phyloP scores from a whole-genome alignment of 2,797 vertebrate genomes.

The Sebastes umbrosus region DNA sequence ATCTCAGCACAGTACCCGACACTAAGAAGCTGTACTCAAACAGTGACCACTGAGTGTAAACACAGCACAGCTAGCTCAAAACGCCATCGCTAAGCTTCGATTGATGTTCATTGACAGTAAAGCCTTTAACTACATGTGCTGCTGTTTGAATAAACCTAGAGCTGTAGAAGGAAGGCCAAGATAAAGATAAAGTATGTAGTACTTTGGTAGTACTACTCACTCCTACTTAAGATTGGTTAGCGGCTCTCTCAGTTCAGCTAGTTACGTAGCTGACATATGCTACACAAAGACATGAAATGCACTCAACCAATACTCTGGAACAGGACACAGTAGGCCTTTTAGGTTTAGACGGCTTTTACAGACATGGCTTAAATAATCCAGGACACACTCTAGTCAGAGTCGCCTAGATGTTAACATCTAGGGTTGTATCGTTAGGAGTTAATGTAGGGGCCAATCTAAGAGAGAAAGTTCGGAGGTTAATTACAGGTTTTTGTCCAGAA shows the following conservation, averaged over 20 bases:
- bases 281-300: background rate
- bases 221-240: background rate
- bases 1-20: background rate
- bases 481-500: background rate
- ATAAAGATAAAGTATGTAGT: background rate
- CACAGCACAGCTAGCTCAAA: background rate
- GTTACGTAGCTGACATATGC: background rate
- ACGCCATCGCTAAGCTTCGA: background rate
- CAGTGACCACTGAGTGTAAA: constrained; percentile 24
- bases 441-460: background rate
- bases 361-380: constrained; percentile 24
- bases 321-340: background rate
- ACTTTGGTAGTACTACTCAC: background rate
- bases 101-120: background rate
- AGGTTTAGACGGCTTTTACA: background rate
- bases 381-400: background rate
- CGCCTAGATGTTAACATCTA: background rate
- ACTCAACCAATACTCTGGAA: background rate
- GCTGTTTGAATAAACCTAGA: background rate
- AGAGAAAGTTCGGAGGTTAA: background rate
- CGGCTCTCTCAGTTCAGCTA: background rate
- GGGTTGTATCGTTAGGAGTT: background rate
- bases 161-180: constrained; percentile 6
- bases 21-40: background rate
- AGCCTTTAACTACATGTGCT: background rate